A percentile compares a stretch with the other conserved stretches of the same genome.
These are phyloP conservation scores for Halichoeres trimaculatus DNA, from an alignment of 2,113 vertebrate species.

Conservation along the genomic window DNA sequence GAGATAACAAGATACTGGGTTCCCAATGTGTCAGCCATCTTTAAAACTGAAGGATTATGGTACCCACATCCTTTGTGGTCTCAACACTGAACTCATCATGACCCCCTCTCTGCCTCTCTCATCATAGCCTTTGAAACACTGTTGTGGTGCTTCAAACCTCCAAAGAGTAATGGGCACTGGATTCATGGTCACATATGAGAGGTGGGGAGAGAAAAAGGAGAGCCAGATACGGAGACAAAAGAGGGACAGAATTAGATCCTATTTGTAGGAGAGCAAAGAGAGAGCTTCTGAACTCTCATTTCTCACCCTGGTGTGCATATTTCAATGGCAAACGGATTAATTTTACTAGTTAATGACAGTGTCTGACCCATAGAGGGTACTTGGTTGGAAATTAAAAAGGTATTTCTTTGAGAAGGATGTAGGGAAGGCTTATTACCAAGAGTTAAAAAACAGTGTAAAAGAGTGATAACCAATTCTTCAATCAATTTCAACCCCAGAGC, in stretches of 20 bases:
- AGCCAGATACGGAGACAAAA: conserved; percentile 11
- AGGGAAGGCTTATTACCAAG: not conserved
- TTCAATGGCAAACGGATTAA: conserved; percentile 23
- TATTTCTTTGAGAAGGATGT: not conserved
- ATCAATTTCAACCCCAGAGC: too few relatives aligned
- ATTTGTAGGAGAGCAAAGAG: conserved; percentile 3
- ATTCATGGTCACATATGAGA: conserved; percentile 23
- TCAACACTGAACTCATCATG: conserved; percentile 35
- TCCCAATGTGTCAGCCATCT: not conserved
- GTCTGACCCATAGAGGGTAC: too few relatives aligned
- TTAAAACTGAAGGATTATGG: not conserved
- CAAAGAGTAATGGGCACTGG: conserved; percentile 38
- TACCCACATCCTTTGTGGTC: not conserved
- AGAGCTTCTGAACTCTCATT: conserved; percentile 37
- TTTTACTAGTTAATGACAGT: not conserved
- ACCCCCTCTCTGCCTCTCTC: conserved; percentile 39
- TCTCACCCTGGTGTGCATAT: conserved; percentile 15
- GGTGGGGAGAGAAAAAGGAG: conserved; percentile 10
- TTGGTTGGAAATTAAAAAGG: not conserved
- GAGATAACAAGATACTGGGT: not conserved
- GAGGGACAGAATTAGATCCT: conserved; percentile 29
- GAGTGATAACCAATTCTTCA: too few relatives aligned
- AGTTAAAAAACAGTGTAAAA: too few relatives aligned
- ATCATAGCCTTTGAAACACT: conserved; percentile 46
- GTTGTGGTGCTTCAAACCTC: conserved; percentile 16